A percentile compares a stretch with the other conserved stretches of the same genome.
Evolutionary conservation across 2,797 vertebrate genomes (phyloP).

Genomic region (Apodemus agrarius): DNA sequence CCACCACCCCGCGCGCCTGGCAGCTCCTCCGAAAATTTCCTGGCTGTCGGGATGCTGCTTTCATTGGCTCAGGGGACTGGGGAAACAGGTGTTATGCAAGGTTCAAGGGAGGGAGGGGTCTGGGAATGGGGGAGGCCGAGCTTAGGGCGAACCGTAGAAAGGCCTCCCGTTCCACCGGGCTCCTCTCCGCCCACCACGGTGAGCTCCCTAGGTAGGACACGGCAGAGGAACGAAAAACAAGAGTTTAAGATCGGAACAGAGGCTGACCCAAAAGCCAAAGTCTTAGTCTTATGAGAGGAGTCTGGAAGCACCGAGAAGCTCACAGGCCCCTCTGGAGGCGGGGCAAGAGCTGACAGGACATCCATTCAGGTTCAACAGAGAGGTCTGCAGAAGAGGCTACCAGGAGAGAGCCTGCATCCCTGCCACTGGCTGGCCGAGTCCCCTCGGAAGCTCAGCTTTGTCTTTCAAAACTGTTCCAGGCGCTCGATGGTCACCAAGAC

Average conservation of each 20-base stretch:
- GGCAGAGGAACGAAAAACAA: not conserved
- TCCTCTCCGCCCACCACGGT: not conserved
- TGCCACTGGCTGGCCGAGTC: not conserved
- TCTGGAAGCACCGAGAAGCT: rapidly evolving
- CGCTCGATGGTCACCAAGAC: no score
- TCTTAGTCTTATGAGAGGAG: not conserved
- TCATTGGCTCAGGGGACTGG: constrained; percentile 89
- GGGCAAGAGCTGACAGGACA: no score
- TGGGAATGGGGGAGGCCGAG: constrained; percentile 4
- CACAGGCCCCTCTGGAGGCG: no score
- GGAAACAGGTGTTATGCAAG: constrained; percentile 76
- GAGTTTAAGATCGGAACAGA: not conserved
- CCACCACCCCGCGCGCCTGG: constrained; percentile 92
- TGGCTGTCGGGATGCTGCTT: constrained; percentile 91
- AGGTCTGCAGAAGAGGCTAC: not conserved
- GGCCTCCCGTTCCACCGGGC: no score
- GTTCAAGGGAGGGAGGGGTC: not conserved
- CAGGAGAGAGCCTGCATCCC: not conserved
- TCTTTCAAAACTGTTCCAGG: not conserved
- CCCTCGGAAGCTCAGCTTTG: not conserved
- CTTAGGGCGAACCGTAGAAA: not conserved
- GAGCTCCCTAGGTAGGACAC: not conserved
- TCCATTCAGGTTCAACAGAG: not conserved
- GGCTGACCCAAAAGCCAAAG: not conserved
- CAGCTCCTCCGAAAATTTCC: constrained; percentile 93